Percentiles rank a stretch among this genome's conserved stretches.
Conservation (phyloP, 2,888 invertebrate species). For the Heliconius aoede region DNA sequence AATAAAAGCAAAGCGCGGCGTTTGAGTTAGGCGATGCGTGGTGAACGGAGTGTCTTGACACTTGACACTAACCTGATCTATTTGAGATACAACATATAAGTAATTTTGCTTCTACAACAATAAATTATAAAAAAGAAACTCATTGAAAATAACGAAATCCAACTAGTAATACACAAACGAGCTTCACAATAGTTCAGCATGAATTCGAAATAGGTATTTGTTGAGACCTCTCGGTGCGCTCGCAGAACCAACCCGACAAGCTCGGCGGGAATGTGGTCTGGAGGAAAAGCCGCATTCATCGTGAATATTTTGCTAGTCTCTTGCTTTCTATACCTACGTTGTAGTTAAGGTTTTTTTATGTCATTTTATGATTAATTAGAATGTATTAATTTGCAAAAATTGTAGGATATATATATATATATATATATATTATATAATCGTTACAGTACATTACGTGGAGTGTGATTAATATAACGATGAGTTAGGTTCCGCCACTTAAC, state of each 20-base stretch:
- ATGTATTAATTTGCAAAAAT: too few relatives aligned
- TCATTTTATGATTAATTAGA: not conserved
- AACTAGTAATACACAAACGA: not conserved
- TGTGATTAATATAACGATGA: slow-evolving; percentile 15
- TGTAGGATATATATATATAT: not conserved
- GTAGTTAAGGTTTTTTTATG: slow-evolving; percentile 11
- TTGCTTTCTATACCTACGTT: slow-evolving; percentile 22
- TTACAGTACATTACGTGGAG: slow-evolving; percentile 13
- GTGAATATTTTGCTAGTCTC: slow-evolving; percentile 30
- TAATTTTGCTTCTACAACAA: too few relatives aligned
- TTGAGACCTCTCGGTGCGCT: slow-evolving; percentile 14
- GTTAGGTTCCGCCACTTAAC: slow-evolving; percentile 19
- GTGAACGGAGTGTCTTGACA: not conserved
- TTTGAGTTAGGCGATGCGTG: not conserved
- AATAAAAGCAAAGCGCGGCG: not conserved
- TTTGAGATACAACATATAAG: too few relatives aligned
- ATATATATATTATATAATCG: not conserved
- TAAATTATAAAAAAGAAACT: too few relatives aligned
- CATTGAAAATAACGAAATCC: not conserved
- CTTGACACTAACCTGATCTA: too few relatives aligned
- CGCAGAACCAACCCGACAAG: slow-evolving; percentile 29
- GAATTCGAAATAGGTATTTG: slow-evolving; percentile 24
- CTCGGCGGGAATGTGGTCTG: slow-evolving; percentile 35
- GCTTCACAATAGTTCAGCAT: slow-evolving; percentile 22
- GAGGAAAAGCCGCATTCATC: slow-evolving; percentile 34